Evolutionary conservation across 2,797 vertebrate species (phyloP).

Genomic region (Sardinella longiceps): DNA sequence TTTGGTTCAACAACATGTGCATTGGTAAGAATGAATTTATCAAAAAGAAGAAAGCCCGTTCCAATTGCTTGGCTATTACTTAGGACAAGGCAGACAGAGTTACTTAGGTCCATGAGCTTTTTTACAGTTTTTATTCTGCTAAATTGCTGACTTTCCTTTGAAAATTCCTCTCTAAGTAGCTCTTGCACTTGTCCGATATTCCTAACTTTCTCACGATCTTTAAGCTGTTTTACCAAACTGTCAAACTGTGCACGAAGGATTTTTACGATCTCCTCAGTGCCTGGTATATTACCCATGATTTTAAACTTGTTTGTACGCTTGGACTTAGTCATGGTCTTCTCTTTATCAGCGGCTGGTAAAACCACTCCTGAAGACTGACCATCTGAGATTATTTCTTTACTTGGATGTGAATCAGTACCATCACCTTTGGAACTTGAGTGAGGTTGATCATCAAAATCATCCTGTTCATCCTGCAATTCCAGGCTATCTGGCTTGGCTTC

Average conservation of each 20-base stretch:
- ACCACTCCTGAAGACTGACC: too few species aligned
- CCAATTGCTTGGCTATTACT: neutral
- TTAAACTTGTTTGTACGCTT: neutral
- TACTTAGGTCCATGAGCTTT: neutral
- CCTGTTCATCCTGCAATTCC: too few species aligned
- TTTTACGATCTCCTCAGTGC: neutral
- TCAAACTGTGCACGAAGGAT: neutral
- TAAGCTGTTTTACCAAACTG: neutral
- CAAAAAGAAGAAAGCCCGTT: conserved; percentile 46
- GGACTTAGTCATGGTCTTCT: too few species aligned
- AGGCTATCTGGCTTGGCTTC: too few species aligned
- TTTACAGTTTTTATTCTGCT: conserved; percentile 30
- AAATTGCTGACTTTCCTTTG: conserved; percentile 18
- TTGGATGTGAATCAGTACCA: too few species aligned
- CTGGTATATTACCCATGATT: neutral
- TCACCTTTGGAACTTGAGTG: too few species aligned
- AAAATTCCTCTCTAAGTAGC: neutral
- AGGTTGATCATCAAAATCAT: neutral
- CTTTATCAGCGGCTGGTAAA: neutral
- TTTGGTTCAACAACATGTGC: conserved; percentile 36
- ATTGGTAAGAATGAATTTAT: conserved; percentile 35
- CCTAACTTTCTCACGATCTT: neutral
- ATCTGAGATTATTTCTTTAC: too few species aligned
- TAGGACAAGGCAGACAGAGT: conserved; percentile 42
- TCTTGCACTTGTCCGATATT: neutral